Evolutionary conservation across 2,888 invertebrate genomes (phyloP), one percentile per base, ranked within the genome.

Genomic region (Brenthis daphne): DNA sequence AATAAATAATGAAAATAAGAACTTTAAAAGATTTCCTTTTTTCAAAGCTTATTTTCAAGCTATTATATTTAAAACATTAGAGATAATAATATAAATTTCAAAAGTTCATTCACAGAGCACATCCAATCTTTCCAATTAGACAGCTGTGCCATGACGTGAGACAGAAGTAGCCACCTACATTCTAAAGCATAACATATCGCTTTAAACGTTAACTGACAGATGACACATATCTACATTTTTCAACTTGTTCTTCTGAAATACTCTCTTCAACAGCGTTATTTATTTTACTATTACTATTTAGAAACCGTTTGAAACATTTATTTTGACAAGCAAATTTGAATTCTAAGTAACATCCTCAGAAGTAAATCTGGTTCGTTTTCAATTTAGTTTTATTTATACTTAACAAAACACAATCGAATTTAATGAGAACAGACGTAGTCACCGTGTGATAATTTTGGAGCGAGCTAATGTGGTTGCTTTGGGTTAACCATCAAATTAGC

Each of bases 171-270:
- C 81, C 79, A 81, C 83, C 78, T 76, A 63, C 60, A 80, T 80
- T 77, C 80, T 77, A 48, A 60, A 50, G 24, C 79, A 89, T 89
- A 92, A 92, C 91, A 91, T 90, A 92, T 92, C 88, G 90, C 85
- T 90, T 88, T 92, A 92, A 92, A 92, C 87, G 85, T 88, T 92
- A 82, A 90, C 85, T 92, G 92, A 92, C 92, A 92, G 92, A 88
- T 90, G 92, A 92, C 92, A 92, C 92, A 90, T 92, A 90, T 92
- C 88, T 87, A 90, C 91, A 92, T 92, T 90, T 90, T 89, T 92
- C 89, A 91, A 91, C 91, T 91, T 91, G 91, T 91, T 89, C 85
- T 84, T 87, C 87, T 90, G 88, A 90, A 89, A 91, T 88, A 90
- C 80, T 76, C 76, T 74, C 77, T 77, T 79, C 77, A 71, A 71